Percentiles rank a stretch among this genome's conserved stretches.
Evolutionary conservation across 2,113 vertebrate species (phyloP).

Genomic region (Pseudorasbora parva): DNA sequence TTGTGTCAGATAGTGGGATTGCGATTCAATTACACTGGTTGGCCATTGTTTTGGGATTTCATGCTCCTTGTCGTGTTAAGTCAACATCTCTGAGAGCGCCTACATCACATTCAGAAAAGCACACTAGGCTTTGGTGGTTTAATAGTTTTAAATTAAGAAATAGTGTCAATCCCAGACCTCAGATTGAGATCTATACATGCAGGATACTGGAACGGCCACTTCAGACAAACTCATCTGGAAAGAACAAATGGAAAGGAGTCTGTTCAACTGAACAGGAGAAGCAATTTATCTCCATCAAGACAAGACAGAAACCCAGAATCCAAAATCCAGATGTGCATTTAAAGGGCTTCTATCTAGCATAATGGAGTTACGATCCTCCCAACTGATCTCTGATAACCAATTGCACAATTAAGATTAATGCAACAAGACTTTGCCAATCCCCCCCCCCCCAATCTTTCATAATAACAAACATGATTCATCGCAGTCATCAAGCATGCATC

Average conservation of each 20-base stretch:
- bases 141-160: not conserved
- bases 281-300: not conserved
- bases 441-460: too few species aligned
- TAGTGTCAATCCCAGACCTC: too few species aligned
- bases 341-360: not conserved
- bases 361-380: not conserved
- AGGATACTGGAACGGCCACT: not conserved
- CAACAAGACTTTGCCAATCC: not conserved
- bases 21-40: not conserved
- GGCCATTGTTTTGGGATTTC: not conserved
- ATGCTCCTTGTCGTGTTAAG: not conserved
- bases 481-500: not conserved
- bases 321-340: constrained; percentile 30
- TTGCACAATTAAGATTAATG: not conserved
- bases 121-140: not conserved
- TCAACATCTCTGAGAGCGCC: too few species aligned
- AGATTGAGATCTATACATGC: not conserved
- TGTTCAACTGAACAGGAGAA: not conserved
- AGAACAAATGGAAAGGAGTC: constrained; percentile 30
- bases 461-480: not conserved
- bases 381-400: not conserved
- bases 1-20: not conserved
- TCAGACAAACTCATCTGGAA: not conserved
- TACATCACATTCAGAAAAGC: not conserved
- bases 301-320: constrained; percentile 18